These are phyloP conservation scores for Drosophila meridionalis DNA, from an alignment of 2,888 invertebrate species.

Conservation along the genomic window DNA sequence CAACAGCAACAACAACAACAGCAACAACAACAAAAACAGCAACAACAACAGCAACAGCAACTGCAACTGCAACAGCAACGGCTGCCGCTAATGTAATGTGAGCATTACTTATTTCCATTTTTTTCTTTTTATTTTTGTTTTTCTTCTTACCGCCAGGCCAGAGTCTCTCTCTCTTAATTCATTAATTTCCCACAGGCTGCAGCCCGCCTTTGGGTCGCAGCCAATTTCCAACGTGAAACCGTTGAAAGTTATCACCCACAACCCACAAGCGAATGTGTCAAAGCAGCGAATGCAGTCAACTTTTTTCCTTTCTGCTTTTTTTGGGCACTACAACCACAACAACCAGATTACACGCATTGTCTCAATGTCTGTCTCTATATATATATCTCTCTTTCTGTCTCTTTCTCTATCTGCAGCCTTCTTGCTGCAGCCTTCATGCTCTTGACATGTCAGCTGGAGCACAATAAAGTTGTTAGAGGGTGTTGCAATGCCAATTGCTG, in stretches of 20 bases:
- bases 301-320: conserved; percentile 19
- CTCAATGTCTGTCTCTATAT: neutral
- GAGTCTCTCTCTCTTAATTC: conserved; percentile 62
- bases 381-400: neutral
- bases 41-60: conserved; percentile 13
- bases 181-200: conserved; percentile 76
- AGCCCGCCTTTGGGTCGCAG: conserved; percentile 47
- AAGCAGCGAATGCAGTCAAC: conserved; percentile 37
- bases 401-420: neutral
- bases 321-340: conserved; percentile 46
- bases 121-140: conserved; percentile 33
- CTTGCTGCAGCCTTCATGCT: neutral
- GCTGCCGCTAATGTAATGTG: conserved; percentile 73
- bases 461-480: conserved; percentile 53
- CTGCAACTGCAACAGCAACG: conserved; percentile 42
- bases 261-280: conserved; percentile 44
- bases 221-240: conserved; percentile 78
- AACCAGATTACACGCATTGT: conserved; percentile 51
- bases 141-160: conserved; percentile 51
- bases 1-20: conserved; percentile 27
- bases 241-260: conserved; percentile 80
- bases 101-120: conserved; percentile 80
- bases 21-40: conserved; percentile 34
- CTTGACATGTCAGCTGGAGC: conserved; percentile 5
- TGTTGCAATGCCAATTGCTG: conserved; percentile 47